Evolutionary conservation across 2,888 invertebrate species (phyloP), one percentile per base, ranked within the genome.

Genomic region (Hymenopus coronatus): DNA sequence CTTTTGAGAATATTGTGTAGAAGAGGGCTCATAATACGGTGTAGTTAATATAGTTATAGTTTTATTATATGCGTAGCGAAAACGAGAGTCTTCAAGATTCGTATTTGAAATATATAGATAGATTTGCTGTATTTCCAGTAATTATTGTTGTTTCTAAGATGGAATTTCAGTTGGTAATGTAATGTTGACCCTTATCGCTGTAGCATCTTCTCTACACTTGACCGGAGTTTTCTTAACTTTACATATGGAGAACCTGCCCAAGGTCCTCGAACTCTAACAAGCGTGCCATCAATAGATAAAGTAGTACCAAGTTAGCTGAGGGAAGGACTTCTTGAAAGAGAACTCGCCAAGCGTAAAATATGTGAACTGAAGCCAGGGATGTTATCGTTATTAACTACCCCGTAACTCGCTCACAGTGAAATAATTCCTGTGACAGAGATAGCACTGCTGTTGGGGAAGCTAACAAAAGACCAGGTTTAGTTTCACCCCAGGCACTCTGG

Each of bases 341-440:
- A 81, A 25, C 70, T 70, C 30, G 15, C 86, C 86, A 86, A 70
- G 86, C 86, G 86, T 86, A 81, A 86, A 86, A 86, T 86, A 86
- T 86, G 86, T 81, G 86, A 86, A 86, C 54, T 70, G 54, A 70
- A 70, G 54, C 54, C 54, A 15, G 25, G 54, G 54, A 12, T 86
- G 70, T 70, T 70, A 70, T 70, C 54, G 54, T 70, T 70, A 70
- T 70, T 70, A 70, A 70, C 54, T 70, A 70, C 54, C 54, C 54
- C 54, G 54, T 70, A 70, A 70, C 54, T 70, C 54, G 54, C 54
- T 70, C 54, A 70, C 54, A 70, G 54, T 70, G 54, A 70, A 70
- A 70, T 70, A 70, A 70, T 70, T 70, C 54, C 54, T 70, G 20
- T 70, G 54, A 70, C 20, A 70, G 54, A 70, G 54, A 70, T 70